phyloP scores from a whole-genome alignment of 2,888 invertebrate species.

The Epinotia nisella region DNA sequence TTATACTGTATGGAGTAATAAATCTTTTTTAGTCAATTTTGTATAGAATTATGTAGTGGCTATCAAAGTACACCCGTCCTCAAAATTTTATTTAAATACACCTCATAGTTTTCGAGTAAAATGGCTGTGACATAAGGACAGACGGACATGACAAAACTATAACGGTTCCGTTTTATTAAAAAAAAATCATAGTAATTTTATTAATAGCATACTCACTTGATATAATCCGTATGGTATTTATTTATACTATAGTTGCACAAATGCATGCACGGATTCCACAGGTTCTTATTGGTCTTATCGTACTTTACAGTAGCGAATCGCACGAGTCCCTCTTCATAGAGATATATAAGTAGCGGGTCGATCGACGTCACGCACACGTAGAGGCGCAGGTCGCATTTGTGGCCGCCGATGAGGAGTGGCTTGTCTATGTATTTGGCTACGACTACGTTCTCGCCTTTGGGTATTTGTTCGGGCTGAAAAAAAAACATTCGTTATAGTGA shows the following conservation, averaged over 20 bases:
- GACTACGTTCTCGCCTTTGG: constrained; percentile 95
- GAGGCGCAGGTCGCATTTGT: constrained; percentile 97
- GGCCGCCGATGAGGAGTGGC: constrained; percentile 94
- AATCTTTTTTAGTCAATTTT: too few relatives aligned
- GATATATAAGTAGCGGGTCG: constrained; percentile 96
- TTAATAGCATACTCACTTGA: constrained; percentile 87
- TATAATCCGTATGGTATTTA: constrained; percentile 97
- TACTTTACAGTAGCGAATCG: constrained; percentile 98
- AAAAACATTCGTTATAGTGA: too few relatives aligned
- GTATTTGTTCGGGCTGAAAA: constrained; percentile 94
- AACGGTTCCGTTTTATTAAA: too few relatives aligned
- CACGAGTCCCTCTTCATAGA: constrained; percentile 98
- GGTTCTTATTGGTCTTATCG: constrained; percentile 94
- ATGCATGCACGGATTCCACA: constrained; percentile 99
- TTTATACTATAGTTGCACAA: constrained; percentile 99
- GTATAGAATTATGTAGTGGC: too few relatives aligned
- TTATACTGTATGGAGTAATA: too few relatives aligned
- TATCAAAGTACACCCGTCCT: too few relatives aligned
- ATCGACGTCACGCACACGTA: constrained; percentile 98
- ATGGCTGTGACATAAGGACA: too few relatives aligned
- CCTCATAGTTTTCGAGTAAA: too few relatives aligned
- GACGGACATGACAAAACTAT: too few relatives aligned
- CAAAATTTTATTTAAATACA: too few relatives aligned
- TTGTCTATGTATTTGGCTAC: constrained; percentile 95
- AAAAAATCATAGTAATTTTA: too few relatives aligned